Evolutionary conservation across 2,888 invertebrate species (phyloP), one percentile per base, ranked within the genome.

Genomic region (Amphimallon solstitiale): DNA sequence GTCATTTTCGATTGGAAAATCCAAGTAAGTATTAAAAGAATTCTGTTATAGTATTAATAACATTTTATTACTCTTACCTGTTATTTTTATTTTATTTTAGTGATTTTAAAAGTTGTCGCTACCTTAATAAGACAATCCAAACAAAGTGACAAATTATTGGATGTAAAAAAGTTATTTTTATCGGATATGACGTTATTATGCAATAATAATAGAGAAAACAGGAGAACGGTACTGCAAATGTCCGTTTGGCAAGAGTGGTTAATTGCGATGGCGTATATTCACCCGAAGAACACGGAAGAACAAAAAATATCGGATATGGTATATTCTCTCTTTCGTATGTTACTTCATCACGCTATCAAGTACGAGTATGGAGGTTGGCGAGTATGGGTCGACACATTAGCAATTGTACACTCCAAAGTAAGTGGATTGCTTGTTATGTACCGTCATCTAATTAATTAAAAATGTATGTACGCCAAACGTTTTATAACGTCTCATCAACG

Each of bases 211-310:
- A 87, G 97, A 10, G 99, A 99, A 81, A 99, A 99, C 83, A 85
- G 98, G 56, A 87, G 98, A 75, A 98, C 97, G 0, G 97, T 99
- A 10, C 86, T 99, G 43, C 99, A 99, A 85, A 99, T 99, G 99
- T 98, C 98, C 0, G 99, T 99, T 0, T 99, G 99, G 99, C 95
- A 95, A 83, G 98, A 97, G 79, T 99, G 99, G 99, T 86, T 99
- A 9, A 98, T 99, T 75, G 97, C 98, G 3, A 92, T 97, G 92
- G 96, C 98, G 21, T 98, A 98, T 82, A 97, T 99, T 71, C 98
- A 97, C 82, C 98, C 98, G 0, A 93, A 94, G 82, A 95, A 92
- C 75, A 90, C 92, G 0, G 97, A 97, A 78, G 97, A 98, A 78
- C 95, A 97, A 80, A 95, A 97, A 83, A 93, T 98, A 62, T 96